A percentile compares a stretch with the other conserved stretches of the same genome.
Evolutionary conservation across 2,888 invertebrate species (phyloP).

Genomic region (Ophion obscuratus): DNA sequence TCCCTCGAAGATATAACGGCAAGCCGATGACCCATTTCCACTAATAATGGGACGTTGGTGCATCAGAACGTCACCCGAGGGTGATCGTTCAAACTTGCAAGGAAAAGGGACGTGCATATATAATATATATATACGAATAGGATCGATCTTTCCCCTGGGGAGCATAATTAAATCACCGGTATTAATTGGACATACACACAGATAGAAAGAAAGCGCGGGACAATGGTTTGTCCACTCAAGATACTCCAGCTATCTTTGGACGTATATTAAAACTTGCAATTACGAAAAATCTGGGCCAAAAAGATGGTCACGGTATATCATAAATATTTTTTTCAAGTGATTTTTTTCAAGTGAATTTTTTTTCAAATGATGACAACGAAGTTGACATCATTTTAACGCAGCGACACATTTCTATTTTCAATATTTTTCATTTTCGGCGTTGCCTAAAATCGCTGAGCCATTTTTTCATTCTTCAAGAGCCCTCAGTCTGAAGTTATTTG

Average conservation of each 20-base stretch:
- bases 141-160: neutral
- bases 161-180: neutral
- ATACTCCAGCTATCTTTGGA: neutral
- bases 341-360: too few relatives aligned
- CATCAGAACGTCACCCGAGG: constrained; percentile 55
- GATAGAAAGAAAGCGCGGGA: neutral
- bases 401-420: too few relatives aligned
- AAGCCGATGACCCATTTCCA: constrained; percentile 56
- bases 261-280: neutral
- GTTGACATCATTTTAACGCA: too few relatives aligned
- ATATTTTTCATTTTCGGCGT: too few relatives aligned
- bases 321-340: too few relatives aligned
- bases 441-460: too few relatives aligned
- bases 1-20: constrained; percentile 22
- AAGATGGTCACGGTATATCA: too few relatives aligned
- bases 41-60: constrained; percentile 52
- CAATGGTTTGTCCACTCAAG: neutral
- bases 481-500: too few relatives aligned
- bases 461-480: too few relatives aligned
- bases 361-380: too few relatives aligned
- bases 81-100: constrained; percentile 59
- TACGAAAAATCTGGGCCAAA: too few relatives aligned
- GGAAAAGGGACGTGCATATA: constrained; percentile 1
- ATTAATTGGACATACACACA: neutral
- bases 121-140: neutral